Conservation (phyloP, 2,888 invertebrate genomes). For the Gerris lacustris region DNA sequence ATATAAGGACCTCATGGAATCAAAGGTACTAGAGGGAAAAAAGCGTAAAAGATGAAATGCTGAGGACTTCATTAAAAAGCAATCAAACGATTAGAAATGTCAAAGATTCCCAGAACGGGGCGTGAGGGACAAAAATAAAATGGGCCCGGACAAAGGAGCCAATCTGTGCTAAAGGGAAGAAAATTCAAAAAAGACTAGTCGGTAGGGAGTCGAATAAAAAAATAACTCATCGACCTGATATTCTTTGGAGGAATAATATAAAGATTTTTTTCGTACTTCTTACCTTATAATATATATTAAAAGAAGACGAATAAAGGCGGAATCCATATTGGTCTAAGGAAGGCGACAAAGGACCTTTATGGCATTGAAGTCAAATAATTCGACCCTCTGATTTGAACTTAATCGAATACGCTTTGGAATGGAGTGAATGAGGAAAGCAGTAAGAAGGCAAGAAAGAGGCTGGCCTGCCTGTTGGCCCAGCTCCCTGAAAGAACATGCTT, state of each 20-base stretch:
- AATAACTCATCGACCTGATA: background rate
- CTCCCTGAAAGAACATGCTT: too few relatives aligned
- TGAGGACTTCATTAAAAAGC: slow-evolving; percentile 1
- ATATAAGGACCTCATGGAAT: background rate
- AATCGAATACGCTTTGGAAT: slow-evolving; percentile 25
- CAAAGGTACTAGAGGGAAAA: background rate
- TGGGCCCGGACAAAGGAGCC: background rate
- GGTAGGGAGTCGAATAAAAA: background rate
- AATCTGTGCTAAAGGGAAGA: slow-evolving; percentile 3
- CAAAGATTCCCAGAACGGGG: background rate
- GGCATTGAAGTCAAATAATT: background rate
- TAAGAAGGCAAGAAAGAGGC: too few relatives aligned
- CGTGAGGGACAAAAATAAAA: background rate
- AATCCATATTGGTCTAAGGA: background rate
- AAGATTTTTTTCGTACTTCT: background rate
- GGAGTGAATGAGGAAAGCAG: background rate
- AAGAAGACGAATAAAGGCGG: background rate
- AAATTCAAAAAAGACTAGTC: background rate
- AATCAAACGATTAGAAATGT: slow-evolving; percentile 5
- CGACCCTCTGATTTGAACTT: slow-evolving; percentile 24
- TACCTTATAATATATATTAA: background rate
- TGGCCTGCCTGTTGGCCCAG: too few relatives aligned
- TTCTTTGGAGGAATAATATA: background rate
- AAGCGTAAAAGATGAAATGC: background rate
- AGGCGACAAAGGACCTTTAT: slow-evolving; percentile 16